Conservation (phyloP, 64 coral and sea anemone species). For the Orbicella faveolata region DNA sequence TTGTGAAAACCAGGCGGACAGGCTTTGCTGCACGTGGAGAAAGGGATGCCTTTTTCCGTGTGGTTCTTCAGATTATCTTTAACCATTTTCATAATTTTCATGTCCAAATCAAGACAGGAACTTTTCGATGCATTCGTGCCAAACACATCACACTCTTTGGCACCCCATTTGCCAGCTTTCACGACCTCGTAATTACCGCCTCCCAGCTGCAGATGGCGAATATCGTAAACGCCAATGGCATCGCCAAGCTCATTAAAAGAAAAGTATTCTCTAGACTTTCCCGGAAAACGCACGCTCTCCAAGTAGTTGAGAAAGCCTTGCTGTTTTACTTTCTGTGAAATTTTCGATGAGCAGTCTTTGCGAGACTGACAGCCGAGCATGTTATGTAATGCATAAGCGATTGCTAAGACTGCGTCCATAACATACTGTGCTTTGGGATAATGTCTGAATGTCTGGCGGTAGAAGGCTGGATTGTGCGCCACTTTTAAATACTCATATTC, state of each 20-base stretch:
- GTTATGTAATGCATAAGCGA: constrained; percentile 76
- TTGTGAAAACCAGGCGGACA: constrained; percentile 75
- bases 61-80: constrained; percentile 25
- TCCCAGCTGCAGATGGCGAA: constrained; percentile 60
- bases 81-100: neutral
- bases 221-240: constrained; percentile 78
- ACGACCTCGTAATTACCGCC: constrained; percentile 64
- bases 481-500: constrained; percentile 76
- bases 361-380: constrained; percentile 64
- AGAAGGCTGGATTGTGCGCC: constrained; percentile 72
- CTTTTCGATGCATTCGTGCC: neutral
- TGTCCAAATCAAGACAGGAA: constrained; percentile 12
- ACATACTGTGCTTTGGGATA: constrained; percentile 83
- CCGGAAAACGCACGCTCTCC: constrained; percentile 68
- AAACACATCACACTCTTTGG: constrained; percentile 10
- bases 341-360: constrained; percentile 56
- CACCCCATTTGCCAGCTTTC: constrained; percentile 62
- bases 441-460: constrained; percentile 58
- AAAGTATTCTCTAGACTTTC: constrained; percentile 67
- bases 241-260: constrained; percentile 68
- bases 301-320: constrained; percentile 52
- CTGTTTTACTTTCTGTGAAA: constrained; percentile 18
- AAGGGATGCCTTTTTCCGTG: constrained; percentile 19
- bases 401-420: constrained; percentile 71
- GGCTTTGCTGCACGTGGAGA: constrained; percentile 61